Evolutionary conservation across 2,888 invertebrate genomes (phyloP).

Genomic region (Ferrisia virgata): DNA sequence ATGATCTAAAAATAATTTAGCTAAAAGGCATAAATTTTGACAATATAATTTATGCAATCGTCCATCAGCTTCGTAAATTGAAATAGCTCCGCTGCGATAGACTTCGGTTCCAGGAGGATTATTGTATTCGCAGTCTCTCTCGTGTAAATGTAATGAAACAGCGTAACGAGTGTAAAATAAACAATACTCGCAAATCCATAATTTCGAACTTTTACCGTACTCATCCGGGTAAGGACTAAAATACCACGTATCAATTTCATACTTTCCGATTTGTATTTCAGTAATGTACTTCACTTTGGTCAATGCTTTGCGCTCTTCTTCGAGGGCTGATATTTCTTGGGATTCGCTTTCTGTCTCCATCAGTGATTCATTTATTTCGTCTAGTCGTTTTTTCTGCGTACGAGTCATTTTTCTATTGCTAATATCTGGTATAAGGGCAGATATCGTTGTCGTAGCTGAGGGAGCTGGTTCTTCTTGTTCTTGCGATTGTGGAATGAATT

Average conservation of each 20-base stretch:
- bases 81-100: slow-evolving; percentile 88
- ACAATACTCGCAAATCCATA: slow-evolving; percentile 96
- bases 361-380: slow-evolving; percentile 97
- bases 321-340: slow-evolving; percentile 91
- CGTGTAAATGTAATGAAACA: slow-evolving; percentile 82
- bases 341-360: slow-evolving; percentile 93
- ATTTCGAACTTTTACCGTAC: slow-evolving; percentile 85
- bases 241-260: slow-evolving; percentile 98
- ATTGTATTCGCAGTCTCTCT: slow-evolving; percentile 55
- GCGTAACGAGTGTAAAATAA: slow-evolving; percentile 92
- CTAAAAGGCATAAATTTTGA: slow-evolving; percentile 91
- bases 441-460: slow-evolving; percentile 61
- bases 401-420: slow-evolving; percentile 83
- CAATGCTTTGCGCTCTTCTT: slow-evolving; percentile 91
- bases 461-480: slow-evolving; percentile 26
- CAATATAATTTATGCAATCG: slow-evolving; percentile 93
- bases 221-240: slow-evolving; percentile 98
- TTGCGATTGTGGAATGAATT: slow-evolving; percentile 34
- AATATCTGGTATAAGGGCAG: slow-evolving; percentile 52
- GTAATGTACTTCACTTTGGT: slow-evolving; percentile 96
- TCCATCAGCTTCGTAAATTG: slow-evolving; percentile 96
- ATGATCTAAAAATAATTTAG: slow-evolving; percentile 94
- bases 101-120: slow-evolving; percentile 94
- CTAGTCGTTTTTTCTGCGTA: slow-evolving; percentile 94
- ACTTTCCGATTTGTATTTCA: slow-evolving; percentile 78